Evolutionary conservation across 2,888 invertebrate genomes (phyloP).

Genomic region (Eupithecia centaureata): DNA sequence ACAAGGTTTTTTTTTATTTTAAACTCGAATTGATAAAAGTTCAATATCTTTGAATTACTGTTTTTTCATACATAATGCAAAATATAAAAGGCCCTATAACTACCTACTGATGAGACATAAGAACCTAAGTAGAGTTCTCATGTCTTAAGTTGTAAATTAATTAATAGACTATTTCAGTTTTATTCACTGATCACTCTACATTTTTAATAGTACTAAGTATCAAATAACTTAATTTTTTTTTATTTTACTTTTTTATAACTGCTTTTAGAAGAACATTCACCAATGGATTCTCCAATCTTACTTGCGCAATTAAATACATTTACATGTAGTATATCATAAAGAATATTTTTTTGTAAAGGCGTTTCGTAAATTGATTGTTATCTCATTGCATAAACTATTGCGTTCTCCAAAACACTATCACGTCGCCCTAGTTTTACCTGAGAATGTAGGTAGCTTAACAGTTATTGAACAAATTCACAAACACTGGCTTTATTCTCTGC

Average conservation of each 20-base stretch:
- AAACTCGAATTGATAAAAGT: no score
- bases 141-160: background rate
- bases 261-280: no score
- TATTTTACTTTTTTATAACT: no score
- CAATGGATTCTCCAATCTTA: background rate
- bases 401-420: conserved; percentile 15
- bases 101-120: no score
- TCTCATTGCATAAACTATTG: conserved; percentile 31
- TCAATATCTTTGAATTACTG: no score
- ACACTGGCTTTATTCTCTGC: conserved; percentile 13
- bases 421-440: conserved; percentile 15
- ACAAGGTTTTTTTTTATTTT: no score
- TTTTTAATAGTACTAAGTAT: background rate
- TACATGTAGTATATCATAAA: conserved; percentile 1
- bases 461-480: conserved; percentile 22
- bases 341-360: conserved; percentile 15
- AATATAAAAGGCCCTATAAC: no score
- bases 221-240: no score
- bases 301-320: background rate
- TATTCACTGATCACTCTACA: background rate
- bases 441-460: conserved; percentile 17
- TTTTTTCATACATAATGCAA: no score
- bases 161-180: background rate
- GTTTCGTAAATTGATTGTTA: conserved; percentile 32
- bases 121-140: no score